Evolutionary conservation across 2,797 vertebrate species (phyloP).

Genomic region (Myotis planiceps): DNA sequence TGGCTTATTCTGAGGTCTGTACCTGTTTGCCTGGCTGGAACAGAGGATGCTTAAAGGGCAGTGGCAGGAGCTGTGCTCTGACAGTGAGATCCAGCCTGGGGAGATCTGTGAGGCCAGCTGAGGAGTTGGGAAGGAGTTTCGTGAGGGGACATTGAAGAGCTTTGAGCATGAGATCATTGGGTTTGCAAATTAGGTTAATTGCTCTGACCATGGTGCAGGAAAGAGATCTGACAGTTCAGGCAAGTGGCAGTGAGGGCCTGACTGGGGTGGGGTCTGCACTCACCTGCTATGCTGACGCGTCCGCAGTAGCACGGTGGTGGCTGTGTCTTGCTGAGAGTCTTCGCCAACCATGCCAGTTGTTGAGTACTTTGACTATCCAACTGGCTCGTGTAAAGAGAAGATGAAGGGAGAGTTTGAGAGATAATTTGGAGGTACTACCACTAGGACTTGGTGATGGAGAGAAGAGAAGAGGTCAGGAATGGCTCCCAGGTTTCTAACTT

Average conservation of each 20-base stretch:
- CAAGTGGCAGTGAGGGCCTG: background rate
- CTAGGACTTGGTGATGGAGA: background rate
- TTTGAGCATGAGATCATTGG: background rate
- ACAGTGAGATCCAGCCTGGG: too few relatives aligned
- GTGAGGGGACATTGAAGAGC: background rate
- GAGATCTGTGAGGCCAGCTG: background rate
- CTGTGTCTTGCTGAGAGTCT: background rate
- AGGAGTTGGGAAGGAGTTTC: background rate
- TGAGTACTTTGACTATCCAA: background rate
- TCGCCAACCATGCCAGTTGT: accelerated
- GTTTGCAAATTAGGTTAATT: background rate
- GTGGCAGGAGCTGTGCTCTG: background rate
- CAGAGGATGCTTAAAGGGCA: background rate
- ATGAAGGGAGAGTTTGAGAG: background rate
- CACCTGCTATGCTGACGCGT: accelerated
- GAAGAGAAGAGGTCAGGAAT: background rate
- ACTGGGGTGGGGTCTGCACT: background rate
- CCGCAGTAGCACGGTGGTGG: accelerated
- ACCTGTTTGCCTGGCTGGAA: background rate
- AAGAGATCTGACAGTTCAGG: background rate
- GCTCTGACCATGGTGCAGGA: background rate
- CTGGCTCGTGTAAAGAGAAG: background rate
- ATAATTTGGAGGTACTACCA: background rate
- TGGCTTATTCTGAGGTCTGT: background rate
- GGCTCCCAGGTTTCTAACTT: background rate